Evolutionary conservation across 23 tunicate genomes (phyloP), one percentile per base, ranked within the genome.

Genomic region (Trididemnum miniatum): DNA sequence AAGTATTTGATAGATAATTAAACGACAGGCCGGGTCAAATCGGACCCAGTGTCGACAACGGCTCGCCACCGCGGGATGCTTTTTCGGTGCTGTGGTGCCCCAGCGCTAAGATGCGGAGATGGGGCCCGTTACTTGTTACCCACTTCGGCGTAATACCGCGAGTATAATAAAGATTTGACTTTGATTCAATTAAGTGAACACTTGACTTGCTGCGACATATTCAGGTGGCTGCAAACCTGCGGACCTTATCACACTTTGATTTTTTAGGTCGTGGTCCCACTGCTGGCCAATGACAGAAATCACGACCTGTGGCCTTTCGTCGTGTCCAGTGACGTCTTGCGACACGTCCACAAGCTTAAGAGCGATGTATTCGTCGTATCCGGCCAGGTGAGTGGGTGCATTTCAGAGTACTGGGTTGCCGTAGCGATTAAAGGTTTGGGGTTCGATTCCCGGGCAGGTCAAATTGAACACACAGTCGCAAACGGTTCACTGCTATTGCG

Each of bases 261-360:
- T n/a, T 85, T 63, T 24, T 83, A 93, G 98, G 89, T 93, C 22
- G 87, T 93, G 39, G 98, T 93, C 2, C 98, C 98, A 5, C 82
- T 93, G 71, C 85, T 93, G 51, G 85, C 89, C 25, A 93, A 93
- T 86, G 89, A 80, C 49, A 51, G 93, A 66, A 93, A 93, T 54
- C 98, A 93, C 34, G 93, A 85, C 78, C 76, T 86, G 44, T 95
- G 98, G 98, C 98, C 98, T 20, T 76, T 80, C 77, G 98, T 95
- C 33, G 98, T 95, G 4, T 89, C 95, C 23, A 87, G 98, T 34
- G 98, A 95, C 81, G 98, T 95, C 0, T 37, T 89, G 38, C 89
- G 91, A 51, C 95, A 95, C 50, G 95, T 95, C 62, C 89, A 95
- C 80, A 95, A 95, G 77, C 78, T 95, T 74, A 95, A 95, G 54